Percentiles rank a stretch among this genome's conserved stretches.
Evolutionary conservation across 2,888 invertebrate genomes (phyloP).

Genomic region (Amphipoea lucens): DNA sequence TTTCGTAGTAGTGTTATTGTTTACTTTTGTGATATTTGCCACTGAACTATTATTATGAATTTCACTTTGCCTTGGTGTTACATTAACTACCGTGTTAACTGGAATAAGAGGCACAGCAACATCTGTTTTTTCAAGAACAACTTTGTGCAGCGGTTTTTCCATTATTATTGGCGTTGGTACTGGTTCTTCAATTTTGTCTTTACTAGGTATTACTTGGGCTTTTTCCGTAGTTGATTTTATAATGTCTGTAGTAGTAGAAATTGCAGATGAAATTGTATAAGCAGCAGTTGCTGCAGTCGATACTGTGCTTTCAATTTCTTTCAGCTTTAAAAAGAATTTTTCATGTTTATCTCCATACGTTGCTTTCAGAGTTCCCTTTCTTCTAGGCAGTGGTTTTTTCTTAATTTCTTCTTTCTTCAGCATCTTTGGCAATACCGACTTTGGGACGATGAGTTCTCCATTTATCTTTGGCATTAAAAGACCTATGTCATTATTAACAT

Average conservation of each 20-base stretch:
- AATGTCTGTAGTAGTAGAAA: not conserved
- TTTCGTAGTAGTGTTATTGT: not conserved
- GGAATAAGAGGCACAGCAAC: constrained; percentile 5
- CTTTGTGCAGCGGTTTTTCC: constrained; percentile 35
- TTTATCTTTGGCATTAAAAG: constrained; percentile 74
- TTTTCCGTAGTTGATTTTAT: constrained; percentile 17
- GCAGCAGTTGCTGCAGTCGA: not conserved
- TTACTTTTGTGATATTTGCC: constrained; percentile 22
- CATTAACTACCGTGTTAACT: constrained; percentile 11
- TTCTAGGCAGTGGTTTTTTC: constrained; percentile 83
- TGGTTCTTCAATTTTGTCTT: constrained; percentile 19
- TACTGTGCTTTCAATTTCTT: constrained; percentile 48
- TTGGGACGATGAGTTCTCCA: constrained; percentile 83
- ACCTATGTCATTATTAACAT: constrained; percentile 79
- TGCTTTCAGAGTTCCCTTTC: constrained; percentile 88
- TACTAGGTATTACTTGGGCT: constrained; percentile 17
- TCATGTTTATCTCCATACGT: constrained; percentile 89
- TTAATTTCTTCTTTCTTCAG: constrained; percentile 80
- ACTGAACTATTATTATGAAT: constrained; percentile 7
- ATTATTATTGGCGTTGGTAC: not conserved
- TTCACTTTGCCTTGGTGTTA: constrained; percentile 5
- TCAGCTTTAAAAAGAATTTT: constrained; percentile 77
- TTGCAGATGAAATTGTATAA: not conserved
- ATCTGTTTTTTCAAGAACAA: constrained; percentile 34
- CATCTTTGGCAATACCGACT: constrained; percentile 72